Evolutionary conservation across 2,888 invertebrate genomes (phyloP), one percentile per base, ranked within the genome.

Genomic region (Clanis bilineata): DNA sequence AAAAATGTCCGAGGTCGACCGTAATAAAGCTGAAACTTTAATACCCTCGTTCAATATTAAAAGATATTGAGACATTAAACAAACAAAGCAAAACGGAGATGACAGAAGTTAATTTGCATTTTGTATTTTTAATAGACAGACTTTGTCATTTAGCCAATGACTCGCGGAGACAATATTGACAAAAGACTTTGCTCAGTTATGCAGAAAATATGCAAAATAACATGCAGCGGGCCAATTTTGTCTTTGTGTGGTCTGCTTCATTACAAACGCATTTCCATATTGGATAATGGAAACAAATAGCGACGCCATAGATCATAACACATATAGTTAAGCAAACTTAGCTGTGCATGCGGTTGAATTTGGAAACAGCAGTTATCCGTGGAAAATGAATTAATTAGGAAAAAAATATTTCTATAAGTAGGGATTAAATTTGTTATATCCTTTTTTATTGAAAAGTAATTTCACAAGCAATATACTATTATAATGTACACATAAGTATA

Each of bases 191-290:
- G 82, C 73, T 79, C 78, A 74, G 82, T 86, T 85, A 88, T 88
- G 86, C 84, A 85, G 83, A 85, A 88, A 88, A 88, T 88, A 89
- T 89, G 88, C 86, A 89, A 88, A 89, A 79, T 78, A 73, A 83
- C 74, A 80, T 71, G 73, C 74, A 64, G 62, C 70, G 68, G 71
- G 77, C 79, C 80, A 76, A 83, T 80, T 80, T 79, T 68, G 73
- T 69, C 79, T 79, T 74, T 85, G 86, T 87, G 86, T 87, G 87
- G 85, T 85, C 85, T 71, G 71, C 70, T 67, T 73, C 71, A 75
- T 71, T 74, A 71, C 70, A 70, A 73, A 65, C 68, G 74, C 78
- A 79, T 79, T 77, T 75, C 72, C 77, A 76, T 73, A 77, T 73
- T 76, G 73, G 74, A 79, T 80, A 76, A 71, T 64, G 64, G 69